Evolutionary conservation across 2,113 vertebrate species (phyloP).

Genomic region (Saguinus midas): DNA sequence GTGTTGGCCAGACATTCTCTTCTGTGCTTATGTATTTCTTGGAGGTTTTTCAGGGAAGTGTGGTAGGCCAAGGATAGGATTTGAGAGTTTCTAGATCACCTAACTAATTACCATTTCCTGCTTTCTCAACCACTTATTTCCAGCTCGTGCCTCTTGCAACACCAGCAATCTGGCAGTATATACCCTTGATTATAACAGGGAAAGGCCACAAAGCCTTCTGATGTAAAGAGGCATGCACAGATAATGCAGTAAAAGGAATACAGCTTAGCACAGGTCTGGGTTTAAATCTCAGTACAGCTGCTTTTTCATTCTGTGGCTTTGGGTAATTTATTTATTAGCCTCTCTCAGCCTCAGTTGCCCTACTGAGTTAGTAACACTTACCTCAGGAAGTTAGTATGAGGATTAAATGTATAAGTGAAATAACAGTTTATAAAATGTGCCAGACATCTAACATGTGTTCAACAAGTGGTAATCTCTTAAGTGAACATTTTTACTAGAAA

Average conservation of each 20-base stretch:
- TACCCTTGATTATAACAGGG: neutral
- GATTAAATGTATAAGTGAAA: neutral
- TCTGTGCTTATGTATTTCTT: too few species aligned
- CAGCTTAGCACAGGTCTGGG: neutral
- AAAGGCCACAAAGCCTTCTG: neutral
- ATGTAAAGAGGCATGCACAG: neutral
- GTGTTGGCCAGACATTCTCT: neutral
- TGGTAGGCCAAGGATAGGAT: neutral
- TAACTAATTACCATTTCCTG: neutral
- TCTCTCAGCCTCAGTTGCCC: neutral
- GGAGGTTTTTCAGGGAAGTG: neutral
- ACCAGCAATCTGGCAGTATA: neutral
- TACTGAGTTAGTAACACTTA: neutral
- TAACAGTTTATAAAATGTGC: neutral
- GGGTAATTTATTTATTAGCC: neutral
- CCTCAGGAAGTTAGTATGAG: neutral
- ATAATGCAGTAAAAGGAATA: neutral
- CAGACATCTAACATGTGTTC: neutral
- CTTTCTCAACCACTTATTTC: conserved; percentile 2
- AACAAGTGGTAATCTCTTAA: neutral
- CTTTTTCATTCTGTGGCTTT: neutral
- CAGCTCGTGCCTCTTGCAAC: neutral
- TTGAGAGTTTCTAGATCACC: neutral
- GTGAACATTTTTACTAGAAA: neutral
- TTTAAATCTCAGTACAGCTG: neutral